A percentile compares a stretch with the other conserved stretches of the same genome.
Evolutionary conservation across 1,140 invertebrate species (phyloP).

Genomic region (Drosophila sp.): DNA sequence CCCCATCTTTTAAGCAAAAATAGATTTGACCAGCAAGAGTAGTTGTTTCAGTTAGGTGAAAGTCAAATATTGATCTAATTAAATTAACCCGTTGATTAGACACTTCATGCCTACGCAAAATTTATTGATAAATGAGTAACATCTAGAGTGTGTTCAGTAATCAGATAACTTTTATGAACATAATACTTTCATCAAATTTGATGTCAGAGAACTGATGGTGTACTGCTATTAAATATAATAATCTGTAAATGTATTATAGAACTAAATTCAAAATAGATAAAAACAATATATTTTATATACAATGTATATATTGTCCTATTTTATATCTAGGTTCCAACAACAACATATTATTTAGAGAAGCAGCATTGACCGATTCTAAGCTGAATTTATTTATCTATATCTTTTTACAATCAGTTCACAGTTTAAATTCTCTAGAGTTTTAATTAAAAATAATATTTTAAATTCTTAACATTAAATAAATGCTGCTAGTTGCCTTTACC

Average conservation of each 20-base stretch:
- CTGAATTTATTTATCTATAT: too few species aligned
- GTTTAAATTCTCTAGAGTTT: too few species aligned
- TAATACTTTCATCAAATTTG: conserved; percentile 1
- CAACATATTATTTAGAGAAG: too few species aligned
- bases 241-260: too few species aligned
- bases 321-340: too few species aligned
- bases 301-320: too few species aligned
- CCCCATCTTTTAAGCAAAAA: too few species aligned
- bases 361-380: too few species aligned
- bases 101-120: background rate
- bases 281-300: too few species aligned
- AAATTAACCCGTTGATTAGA: background rate
- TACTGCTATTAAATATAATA: background rate
- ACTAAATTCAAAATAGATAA: too few species aligned
- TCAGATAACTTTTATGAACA: conserved; percentile 15
- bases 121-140: conserved; percentile 7
- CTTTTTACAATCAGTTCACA: too few species aligned
- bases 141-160: conserved; percentile 14
- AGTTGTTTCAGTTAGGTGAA: background rate
- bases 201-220: background rate
- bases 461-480: background rate
- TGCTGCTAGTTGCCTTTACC: background rate
- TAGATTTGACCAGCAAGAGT: background rate
- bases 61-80: conserved; percentile 10
- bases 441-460: background rate